Conservation (phyloP, 53 echinoderm and acorn worm genomes). For the Zoroaster sp. region DNA sequence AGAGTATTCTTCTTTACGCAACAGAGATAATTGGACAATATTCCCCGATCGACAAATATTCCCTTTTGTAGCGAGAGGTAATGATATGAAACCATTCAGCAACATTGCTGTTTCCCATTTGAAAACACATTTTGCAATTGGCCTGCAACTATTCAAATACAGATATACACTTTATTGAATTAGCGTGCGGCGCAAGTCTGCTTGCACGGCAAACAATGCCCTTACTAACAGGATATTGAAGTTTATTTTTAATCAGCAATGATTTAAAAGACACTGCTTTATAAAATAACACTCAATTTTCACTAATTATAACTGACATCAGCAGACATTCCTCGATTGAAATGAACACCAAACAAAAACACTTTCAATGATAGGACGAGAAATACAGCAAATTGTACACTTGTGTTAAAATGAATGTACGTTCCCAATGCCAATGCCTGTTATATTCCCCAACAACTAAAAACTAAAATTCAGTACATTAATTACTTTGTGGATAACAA, state of each 20-base stretch:
- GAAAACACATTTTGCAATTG: neutral
- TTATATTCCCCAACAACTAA: too few species aligned
- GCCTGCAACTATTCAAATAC: neutral
- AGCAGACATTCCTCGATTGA: neutral
- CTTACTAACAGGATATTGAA: neutral
- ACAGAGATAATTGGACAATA: neutral
- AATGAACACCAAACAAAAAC: neutral
- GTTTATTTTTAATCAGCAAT: neutral
- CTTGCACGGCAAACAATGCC: neutral
- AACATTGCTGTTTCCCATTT: neutral
- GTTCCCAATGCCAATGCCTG: too few species aligned
- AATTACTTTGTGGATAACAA: too few species aligned
- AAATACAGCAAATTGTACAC: too few species aligned
- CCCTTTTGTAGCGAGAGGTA: neutral
- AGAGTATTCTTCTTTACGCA: too few species aligned
- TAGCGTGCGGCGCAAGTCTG: neutral
- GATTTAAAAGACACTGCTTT: neutral
- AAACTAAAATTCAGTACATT: too few species aligned
- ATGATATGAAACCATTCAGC: neutral
- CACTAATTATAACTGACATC: neutral
- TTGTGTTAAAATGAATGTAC: too few species aligned
- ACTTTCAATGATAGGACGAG: neutral
- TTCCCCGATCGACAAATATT: neutral
- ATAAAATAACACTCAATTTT: neutral
- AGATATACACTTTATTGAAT: neutral